These are phyloP conservation scores for Argyresthia goedartella DNA, from an alignment of 2,888 invertebrate species.

Conservation along the genomic window DNA sequence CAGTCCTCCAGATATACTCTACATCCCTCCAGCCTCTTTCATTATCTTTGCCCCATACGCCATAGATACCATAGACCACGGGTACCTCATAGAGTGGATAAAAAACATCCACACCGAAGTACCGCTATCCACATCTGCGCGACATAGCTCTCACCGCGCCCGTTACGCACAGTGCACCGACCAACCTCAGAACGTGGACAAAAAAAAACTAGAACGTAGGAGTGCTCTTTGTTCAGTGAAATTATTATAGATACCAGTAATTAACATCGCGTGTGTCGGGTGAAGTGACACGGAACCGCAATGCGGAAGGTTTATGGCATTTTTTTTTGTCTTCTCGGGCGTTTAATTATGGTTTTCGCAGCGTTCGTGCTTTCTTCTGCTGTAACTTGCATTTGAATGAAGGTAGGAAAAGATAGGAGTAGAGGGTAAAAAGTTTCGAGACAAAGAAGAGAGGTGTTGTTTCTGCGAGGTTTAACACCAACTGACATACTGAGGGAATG, in stretches of 20 bases:
- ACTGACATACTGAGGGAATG: neutral
- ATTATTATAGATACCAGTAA: conserved; percentile 37
- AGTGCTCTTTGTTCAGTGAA: conserved; percentile 37
- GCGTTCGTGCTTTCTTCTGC: neutral
- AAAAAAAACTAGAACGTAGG: conserved; percentile 45
- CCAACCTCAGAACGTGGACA: conserved; percentile 27
- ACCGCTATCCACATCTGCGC: conserved; percentile 67
- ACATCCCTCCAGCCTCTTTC: too few species aligned
- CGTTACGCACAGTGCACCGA: conserved; percentile 36
- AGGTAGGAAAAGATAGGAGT: too few species aligned
- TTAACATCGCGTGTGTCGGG: conserved; percentile 24
- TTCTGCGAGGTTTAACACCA: neutral
- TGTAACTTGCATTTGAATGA: too few species aligned
- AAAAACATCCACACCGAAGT: conserved; percentile 41
- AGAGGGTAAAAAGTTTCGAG: too few species aligned
- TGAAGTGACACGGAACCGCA: conserved; percentile 32
- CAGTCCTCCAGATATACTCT: too few species aligned
- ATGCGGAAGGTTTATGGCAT: conserved; percentile 1
- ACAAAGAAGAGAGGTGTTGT: neutral
- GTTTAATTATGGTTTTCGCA: neutral
- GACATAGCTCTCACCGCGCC: conserved; percentile 43
- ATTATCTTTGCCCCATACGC: too few species aligned
- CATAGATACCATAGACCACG: too few species aligned
- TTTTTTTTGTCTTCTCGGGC: neutral
- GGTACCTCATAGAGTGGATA: conserved; percentile 19